Evolutionary conservation across 2,113 vertebrate genomes (phyloP).

Genomic region (Gymnorhina tibicen): DNA sequence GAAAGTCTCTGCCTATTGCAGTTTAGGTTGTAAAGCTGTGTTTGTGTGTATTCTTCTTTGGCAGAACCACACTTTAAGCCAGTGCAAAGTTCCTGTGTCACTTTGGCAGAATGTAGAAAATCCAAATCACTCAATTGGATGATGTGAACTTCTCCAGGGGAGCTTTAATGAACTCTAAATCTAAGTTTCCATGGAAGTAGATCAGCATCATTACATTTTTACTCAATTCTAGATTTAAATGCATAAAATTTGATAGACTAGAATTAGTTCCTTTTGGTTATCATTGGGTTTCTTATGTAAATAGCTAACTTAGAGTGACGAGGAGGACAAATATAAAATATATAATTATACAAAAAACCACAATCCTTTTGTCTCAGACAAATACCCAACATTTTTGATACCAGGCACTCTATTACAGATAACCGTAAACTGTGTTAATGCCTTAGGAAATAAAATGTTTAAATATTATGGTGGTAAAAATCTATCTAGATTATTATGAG

Average conservation of each 20-base stretch:
- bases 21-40: not conserved
- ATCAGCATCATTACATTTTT: not conserved
- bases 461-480: constrained; percentile 55
- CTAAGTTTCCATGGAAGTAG: not conserved
- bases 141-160: not conserved
- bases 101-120: not conserved
- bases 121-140: not conserved
- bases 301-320: not conserved
- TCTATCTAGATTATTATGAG: constrained; percentile 59
- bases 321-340: not conserved
- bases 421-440: constrained; percentile 37
- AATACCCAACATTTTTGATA: not conserved
- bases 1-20: not conserved
- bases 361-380: not conserved
- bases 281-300: not conserved
- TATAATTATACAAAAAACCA: not conserved
- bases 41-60: not conserved
- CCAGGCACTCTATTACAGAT: not conserved
- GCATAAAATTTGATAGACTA: not conserved
- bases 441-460: constrained; percentile 50
- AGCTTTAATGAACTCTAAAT: not conserved
- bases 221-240: not conserved
- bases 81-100: not conserved
- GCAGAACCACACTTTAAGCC: not conserved
- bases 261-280: not conserved